A percentile compares a stretch with the other conserved stretches of the same genome.
These are phyloP conservation scores for Apocrypta bakeri DNA, from an alignment of 1,140 invertebrate genomes.

Conservation along the genomic window DNA sequence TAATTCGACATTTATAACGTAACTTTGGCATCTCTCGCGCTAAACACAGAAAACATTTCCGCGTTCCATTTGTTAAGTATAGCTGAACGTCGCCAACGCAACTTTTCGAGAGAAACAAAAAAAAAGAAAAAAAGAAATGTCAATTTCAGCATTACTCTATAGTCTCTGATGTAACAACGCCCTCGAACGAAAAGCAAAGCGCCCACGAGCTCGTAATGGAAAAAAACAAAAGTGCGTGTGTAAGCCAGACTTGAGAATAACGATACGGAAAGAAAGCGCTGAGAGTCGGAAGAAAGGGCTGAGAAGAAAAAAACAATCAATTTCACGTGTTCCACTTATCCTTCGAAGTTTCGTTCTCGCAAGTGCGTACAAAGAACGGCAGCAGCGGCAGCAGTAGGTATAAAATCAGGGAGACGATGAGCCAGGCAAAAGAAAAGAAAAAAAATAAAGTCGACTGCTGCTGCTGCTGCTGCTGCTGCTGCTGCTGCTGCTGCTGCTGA, in stretches of 20 bases:
- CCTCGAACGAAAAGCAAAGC: neutral
- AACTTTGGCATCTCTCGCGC: too few species aligned
- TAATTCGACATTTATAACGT: too few species aligned
- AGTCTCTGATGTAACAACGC: neutral
- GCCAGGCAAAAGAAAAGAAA: neutral
- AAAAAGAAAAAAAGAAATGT: neutral
- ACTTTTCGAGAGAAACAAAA: too few species aligned
- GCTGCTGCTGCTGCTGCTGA: neutral
- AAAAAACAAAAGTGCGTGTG: neutral
- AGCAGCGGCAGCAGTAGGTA: neutral
- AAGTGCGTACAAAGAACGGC: neutral
- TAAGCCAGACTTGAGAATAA: neutral
- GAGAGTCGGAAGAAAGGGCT: neutral
- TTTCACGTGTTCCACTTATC: constrained; percentile 30
- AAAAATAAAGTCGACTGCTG: neutral
- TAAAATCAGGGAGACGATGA: neutral
- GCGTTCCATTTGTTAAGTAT: neutral
- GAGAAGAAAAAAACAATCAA: constrained; percentile 30
- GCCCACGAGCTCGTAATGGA: neutral
- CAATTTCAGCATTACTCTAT: neutral
- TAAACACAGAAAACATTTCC: neutral
- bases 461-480: too few species aligned
- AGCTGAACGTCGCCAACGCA: neutral
- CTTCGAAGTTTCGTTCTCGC: neutral
- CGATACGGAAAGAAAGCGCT: neutral